Conservation (phyloP, 2,113 vertebrate species). For the Poeciliopsis prolifica region DNA sequence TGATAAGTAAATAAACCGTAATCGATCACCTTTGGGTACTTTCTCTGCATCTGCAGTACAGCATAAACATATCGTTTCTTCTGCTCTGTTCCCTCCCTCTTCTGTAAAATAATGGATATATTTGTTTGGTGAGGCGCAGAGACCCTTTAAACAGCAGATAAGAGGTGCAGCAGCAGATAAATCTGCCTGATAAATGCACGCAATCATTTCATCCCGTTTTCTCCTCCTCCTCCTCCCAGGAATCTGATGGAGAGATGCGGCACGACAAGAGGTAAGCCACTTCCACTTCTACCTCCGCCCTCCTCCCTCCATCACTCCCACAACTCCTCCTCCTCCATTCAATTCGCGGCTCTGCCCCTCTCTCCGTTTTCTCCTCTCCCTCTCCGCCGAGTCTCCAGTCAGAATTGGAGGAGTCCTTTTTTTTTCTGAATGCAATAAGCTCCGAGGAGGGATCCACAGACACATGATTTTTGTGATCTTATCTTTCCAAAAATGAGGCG, state of each 20-base stretch:
- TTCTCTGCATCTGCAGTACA: slow-evolving; percentile 68
- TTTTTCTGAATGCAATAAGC: slow-evolving; percentile 64
- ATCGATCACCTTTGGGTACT: slow-evolving; percentile 73
- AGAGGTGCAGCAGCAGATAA: slow-evolving; percentile 56
- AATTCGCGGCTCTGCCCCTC: slow-evolving; percentile 47
- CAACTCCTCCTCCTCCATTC: slow-evolving; percentile 71
- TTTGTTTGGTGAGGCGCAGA: slow-evolving; percentile 67
- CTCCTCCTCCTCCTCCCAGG: slow-evolving; percentile 59
- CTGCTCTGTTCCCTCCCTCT: slow-evolving; percentile 26
- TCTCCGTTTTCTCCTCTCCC: slow-evolving; percentile 30
- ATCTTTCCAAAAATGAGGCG: slow-evolving; percentile 76
- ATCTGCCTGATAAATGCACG: slow-evolving; percentile 70
- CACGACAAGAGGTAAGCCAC: slow-evolving; percentile 69
- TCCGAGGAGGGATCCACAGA: slow-evolving; percentile 63
- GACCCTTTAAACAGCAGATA: slow-evolving; percentile 68
- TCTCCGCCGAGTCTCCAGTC: slow-evolving; percentile 68
- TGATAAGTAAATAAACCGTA: slow-evolving; percentile 46
- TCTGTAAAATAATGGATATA: slow-evolving; percentile 62
- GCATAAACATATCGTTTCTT: slow-evolving; percentile 72
- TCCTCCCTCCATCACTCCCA: slow-evolving; percentile 48
- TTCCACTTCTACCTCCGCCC: slow-evolving; percentile 53
- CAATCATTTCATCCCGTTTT: slow-evolving; percentile 53
- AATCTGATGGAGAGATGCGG: slow-evolving; percentile 66
- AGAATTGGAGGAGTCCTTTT: slow-evolving; percentile 65
- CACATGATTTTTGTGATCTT: slow-evolving; percentile 69